These are phyloP conservation scores for Dicrurus megarhynchus DNA, from an alignment of 2,113 vertebrate genomes.

Conservation along the genomic window DNA sequence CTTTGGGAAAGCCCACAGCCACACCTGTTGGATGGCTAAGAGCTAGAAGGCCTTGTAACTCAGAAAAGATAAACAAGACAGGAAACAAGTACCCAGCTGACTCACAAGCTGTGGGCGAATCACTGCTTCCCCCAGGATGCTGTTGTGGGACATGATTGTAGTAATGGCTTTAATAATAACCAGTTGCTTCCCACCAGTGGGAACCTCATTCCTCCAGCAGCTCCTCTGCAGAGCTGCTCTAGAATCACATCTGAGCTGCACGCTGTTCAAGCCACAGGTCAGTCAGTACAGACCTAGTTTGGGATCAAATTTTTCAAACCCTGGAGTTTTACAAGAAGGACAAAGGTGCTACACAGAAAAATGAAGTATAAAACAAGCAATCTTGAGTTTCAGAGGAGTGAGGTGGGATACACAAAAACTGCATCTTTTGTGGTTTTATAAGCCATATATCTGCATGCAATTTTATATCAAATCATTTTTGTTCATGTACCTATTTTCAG, in stretches of 20 bases:
- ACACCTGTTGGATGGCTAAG: background rate
- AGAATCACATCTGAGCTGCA: fast-evolving
- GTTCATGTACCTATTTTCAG: conserved; percentile 21
- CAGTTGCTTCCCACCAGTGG: background rate
- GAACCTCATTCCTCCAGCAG: background rate
- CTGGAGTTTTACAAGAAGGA: background rate
- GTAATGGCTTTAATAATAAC: background rate
- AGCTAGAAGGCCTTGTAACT: background rate
- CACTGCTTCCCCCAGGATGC: background rate
- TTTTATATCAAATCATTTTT: background rate
- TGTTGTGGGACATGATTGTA: background rate
- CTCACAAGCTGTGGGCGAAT: background rate
- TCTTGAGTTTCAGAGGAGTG: background rate
- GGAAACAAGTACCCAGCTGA: background rate
- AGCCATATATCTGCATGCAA: background rate
- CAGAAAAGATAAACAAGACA: background rate
- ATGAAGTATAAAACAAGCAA: background rate
- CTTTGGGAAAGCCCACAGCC: background rate
- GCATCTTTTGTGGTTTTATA: background rate
- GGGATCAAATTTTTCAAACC: background rate
- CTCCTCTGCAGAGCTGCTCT: background rate
- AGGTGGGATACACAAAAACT: background rate
- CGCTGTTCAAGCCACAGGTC: background rate
- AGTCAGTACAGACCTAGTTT: background rate
- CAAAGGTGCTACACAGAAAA: background rate